These are phyloP conservation scores for Diabrotica undecimpunctata DNA, from an alignment of 1,140 invertebrate genomes.

Conservation along the genomic window DNA sequence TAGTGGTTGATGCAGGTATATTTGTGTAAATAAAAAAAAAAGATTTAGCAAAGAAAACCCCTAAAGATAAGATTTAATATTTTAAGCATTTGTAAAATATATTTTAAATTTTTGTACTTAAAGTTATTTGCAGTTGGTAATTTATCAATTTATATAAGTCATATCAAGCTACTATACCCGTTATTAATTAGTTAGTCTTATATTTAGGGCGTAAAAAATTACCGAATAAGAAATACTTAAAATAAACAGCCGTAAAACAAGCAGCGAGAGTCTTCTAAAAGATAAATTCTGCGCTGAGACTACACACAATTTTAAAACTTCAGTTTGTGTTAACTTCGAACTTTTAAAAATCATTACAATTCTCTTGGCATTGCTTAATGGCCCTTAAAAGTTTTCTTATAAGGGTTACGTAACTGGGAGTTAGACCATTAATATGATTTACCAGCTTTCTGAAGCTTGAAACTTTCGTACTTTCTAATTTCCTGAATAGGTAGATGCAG, in stretches of 20 bases:
- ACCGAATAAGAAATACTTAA: too few relatives aligned
- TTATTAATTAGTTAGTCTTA: too few relatives aligned
- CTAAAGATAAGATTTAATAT: too few relatives aligned
- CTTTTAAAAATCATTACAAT: slow-evolving; percentile 7
- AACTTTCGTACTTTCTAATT: slow-evolving; percentile 5
- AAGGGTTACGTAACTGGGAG: slow-evolving; percentile 9
- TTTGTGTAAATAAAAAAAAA: too few relatives aligned
- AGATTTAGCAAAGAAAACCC: too few relatives aligned
- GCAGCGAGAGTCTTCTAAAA: background rate
- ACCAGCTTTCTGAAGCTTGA: slow-evolving; percentile 5
- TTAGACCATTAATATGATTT: slow-evolving; percentile 16
- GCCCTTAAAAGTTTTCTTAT: slow-evolving; percentile 12
- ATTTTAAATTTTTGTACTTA: too few relatives aligned
- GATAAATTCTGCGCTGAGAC: background rate
- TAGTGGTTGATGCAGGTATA: too few relatives aligned
- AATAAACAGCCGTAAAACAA: background rate
- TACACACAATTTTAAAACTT: background rate
- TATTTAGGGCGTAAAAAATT: too few relatives aligned
- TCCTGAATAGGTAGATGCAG: slow-evolving; percentile 1
- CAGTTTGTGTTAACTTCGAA: background rate
- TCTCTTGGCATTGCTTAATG: slow-evolving; percentile 12
- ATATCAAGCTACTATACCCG: too few relatives aligned
- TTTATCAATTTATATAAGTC: too few relatives aligned
- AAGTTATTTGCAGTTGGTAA: too few relatives aligned
- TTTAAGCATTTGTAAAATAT: too few relatives aligned